Base-by-base conservation (phyloP, 2,888 invertebrate species). In the Ochropacha duplaris region DNA sequence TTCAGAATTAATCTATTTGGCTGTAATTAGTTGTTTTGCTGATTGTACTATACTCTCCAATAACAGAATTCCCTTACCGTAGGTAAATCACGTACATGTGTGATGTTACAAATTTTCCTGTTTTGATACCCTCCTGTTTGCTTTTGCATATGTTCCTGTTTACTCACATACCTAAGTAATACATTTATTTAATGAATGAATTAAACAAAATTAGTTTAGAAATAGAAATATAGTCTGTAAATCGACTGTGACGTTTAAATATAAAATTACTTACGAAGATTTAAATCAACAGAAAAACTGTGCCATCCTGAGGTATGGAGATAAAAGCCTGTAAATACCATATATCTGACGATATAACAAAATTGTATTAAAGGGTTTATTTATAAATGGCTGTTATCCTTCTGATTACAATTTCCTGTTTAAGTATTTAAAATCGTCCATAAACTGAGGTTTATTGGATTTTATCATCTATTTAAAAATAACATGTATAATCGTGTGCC, bases 361-460 rank as follows among this genome's bases (percentile, higher is more conserved):
- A 14, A 14, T 19, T 44, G 3, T 8, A 3, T 12, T 2, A 31
- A 9, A 31, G 12, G 6, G 31, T 12, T 19, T 19, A 19, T 12
- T 19, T 19, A 19, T 59, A 54, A 60, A 63, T 57, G 55, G 49
- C 60, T 59, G 50, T 54, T 72, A 72, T 72, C 69, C 64, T 66
- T 66, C 60, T 65, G 66, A 69, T 70, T 70, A 61, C 64, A 67
- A 63, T 69, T 78, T 80, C 79, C 81, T 79, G 79, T 79, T 80
- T 76, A n/a, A n/a, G n/a, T n/a, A 68, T 72, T 68, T 62, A 60
- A 65, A 44, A 44, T 44, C 8, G 3, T 44, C 55, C 59, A 24
- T 44, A 39, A 24, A 14, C 24, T 36, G 22, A 39, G 44, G 19
- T 39, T n/a, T 24, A 31, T 16, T 57, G 44, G 11, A 16, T 22